Conservation (phyloP, 2,888 invertebrate species). For the Schizaphis graminum region DNA sequence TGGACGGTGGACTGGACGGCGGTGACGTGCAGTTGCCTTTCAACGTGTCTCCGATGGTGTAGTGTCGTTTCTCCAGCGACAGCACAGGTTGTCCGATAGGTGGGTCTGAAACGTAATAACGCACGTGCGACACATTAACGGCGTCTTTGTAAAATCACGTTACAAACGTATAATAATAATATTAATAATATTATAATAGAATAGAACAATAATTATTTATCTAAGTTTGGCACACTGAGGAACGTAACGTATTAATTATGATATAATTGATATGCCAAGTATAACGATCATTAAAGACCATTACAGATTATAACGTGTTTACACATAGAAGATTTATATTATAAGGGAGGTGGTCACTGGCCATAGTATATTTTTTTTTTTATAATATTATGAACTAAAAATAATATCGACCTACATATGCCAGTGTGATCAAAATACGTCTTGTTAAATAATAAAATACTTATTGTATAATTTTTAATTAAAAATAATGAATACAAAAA, state of each 20-base stretch:
- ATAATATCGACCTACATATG: background rate
- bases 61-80: slow-evolving; percentile 72
- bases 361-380: background rate
- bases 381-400: background rate
- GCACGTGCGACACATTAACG: background rate
- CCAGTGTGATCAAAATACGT: background rate
- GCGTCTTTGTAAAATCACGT: background rate
- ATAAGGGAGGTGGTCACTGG: background rate
- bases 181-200: background rate
- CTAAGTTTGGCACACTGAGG: background rate
- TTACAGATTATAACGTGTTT: background rate
- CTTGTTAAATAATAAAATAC: background rate
- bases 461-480: background rate
- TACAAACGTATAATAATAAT: background rate
- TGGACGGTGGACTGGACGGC: slow-evolving; percentile 72
- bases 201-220: background rate
- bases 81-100: slow-evolving; percentile 72
- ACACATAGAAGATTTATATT: background rate
- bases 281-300: background rate
- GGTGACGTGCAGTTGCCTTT: slow-evolving; percentile 73
- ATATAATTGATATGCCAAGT: background rate
- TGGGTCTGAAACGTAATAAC: slow-evolving; percentile 70
- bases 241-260: background rate
- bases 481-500: background rate
- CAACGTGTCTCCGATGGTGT: slow-evolving; percentile 72